These are phyloP conservation scores for Manis crassicaudata DNA, from an alignment of 2,797 vertebrate species.

Conservation along the genomic window DNA sequence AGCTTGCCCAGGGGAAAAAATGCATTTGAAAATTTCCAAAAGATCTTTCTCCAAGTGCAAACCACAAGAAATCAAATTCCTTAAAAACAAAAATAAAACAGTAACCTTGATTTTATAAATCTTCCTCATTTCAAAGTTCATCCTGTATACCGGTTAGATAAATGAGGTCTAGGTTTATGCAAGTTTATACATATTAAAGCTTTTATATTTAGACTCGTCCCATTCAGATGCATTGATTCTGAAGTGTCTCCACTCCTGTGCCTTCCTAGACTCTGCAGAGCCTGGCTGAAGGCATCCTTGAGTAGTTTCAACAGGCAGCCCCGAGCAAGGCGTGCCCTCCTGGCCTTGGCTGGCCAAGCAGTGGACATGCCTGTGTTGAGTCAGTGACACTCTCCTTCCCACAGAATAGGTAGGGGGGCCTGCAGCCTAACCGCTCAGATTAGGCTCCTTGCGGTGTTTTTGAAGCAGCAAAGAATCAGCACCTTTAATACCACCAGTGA, in stretches of 20 bases:
- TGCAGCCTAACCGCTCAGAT: not conserved
- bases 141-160: not conserved
- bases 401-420: not conserved
- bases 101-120: slow-evolving; percentile 23
- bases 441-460: not conserved
- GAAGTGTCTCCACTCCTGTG: not conserved
- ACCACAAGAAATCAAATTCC: not conserved
- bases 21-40: slow-evolving; percentile 39
- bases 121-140: slow-evolving; percentile 30
- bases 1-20: not conserved
- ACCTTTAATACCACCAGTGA: not conserved
- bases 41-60: slow-evolving; percentile 37
- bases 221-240: not conserved
- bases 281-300: not conserved
- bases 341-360: not conserved
- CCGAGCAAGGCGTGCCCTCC: not conserved
- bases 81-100: slow-evolving; percentile 33
- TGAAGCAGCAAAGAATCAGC: not conserved
- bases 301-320: not conserved
- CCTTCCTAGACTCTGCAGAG: not conserved
- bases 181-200: slow-evolving; percentile 10
- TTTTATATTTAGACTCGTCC: not conserved
- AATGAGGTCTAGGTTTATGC: not conserved
- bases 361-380: not conserved
- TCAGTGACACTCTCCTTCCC: not conserved